Evolutionary conservation across 2,888 invertebrate species (phyloP), one percentile per base, ranked within the genome.

Genomic region (Sarcophaga variegata): DNA sequence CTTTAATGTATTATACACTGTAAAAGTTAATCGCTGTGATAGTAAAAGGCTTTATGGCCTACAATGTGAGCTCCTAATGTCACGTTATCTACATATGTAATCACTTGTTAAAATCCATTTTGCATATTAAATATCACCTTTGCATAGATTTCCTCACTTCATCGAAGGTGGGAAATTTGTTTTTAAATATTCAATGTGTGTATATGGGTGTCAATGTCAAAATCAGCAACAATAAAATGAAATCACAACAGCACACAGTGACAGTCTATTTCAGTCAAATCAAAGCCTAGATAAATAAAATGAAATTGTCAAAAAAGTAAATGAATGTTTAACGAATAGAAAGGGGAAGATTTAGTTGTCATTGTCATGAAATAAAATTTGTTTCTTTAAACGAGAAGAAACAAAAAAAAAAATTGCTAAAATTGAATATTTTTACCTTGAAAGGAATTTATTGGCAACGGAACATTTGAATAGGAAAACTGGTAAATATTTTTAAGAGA

Each of bases 191-290:
- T 12, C 2, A 2, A 17, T 12, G n/a, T 20, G 4, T 45, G n/a
- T 66, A 37, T 49, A 10, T 2, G 37, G 37, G 37, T 37, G 37
- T 49, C 69, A 69, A 47, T 69, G 69, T 25, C 69, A 69, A 25
- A 49, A 69, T 54, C 54, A 54, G 22, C 49, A 47, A 69, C 49
- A 69, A 69, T 4, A 14, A 22, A 69, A 47, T 67, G 20, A 25
- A 69, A 69, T 49, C 69, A 49, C 47, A 17, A 47, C 17, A 49
- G 22, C 4, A 11, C 67, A 20, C 11, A n/a, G 12, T 11, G 45
- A 62, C 4, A 62, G 20, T 62, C 22, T 62, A 62, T 62, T 62
- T 62, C 17, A 62, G 62, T 2, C 22, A 20, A 5, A 62, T 22
- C 20, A 20, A 22, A 22, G 20, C 10, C 17, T 20, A 20, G 17